Base-by-base conservation (phyloP, 2,888 invertebrate genomes). In the Trachelus iudaicus region DNA sequence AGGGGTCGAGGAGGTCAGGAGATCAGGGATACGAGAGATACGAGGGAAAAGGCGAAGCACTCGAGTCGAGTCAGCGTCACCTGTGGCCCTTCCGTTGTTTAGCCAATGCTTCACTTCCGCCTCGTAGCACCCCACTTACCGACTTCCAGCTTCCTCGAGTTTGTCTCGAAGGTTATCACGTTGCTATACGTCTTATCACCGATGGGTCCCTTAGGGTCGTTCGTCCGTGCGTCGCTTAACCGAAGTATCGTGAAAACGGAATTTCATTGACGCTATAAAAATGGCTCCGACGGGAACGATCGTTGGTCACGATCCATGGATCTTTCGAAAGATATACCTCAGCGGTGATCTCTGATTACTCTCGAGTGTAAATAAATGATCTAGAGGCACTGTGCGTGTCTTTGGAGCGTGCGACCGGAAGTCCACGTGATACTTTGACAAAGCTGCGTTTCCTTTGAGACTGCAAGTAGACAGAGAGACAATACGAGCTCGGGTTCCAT, bases 391-490 rank as follows among this genome's bases (percentile, higher is more conserved):
- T 75, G 81, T 85, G 85, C 84, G 86, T 82, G 86, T 82, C 83
- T 56, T 9, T 84, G 81, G 87, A 87, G 89, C 90, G 90, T 91
- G 90, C 87, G 90, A 91, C 89, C 90, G 90, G 90, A 90, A 86
- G 88, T 86, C 89, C 84, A 86, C 87, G 90, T 90, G 86, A 89
- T 84, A 90, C 87, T 84, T 89, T 89, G 90, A 87, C 87, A 86
- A 89, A 85, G 82, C 79, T 77, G 79, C 74, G 81, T 82, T 83
- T 84, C 80, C 81, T 15, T 31, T 30, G 79, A 75, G 79, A 77
- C 81, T 82, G 83, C 82, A 83, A 77, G 83, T n/a, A n/a, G n/a
- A n/a, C n/a, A n/a, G n/a, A n/a, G n/a, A n/a, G 83, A 83, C 86
- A 87, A 56, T 56, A 56, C 9, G 56, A 56, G 56, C 9, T 23